Conservation (phyloP, 2,888 invertebrate genomes). For the Ennomos erosarius region DNA sequence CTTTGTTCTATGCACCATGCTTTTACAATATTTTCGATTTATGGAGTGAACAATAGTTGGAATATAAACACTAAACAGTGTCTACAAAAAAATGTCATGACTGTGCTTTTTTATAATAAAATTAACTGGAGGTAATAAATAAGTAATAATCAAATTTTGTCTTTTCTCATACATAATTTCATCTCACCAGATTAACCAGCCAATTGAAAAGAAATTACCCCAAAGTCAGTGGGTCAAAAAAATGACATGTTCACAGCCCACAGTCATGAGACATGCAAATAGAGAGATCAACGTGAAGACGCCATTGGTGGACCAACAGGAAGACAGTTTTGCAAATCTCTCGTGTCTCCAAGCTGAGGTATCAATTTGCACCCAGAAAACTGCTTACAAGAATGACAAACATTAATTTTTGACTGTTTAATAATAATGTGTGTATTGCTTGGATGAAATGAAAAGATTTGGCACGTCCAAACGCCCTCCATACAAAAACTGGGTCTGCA, state of each 20-base stretch:
- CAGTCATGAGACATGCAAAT: conserved; percentile 64
- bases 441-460: too few relatives aligned
- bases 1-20: too few relatives aligned
- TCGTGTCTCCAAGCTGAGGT: conserved; percentile 68
- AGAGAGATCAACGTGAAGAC: conserved; percentile 56
- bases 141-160: conserved; percentile 1
- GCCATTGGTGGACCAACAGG: conserved; percentile 40
- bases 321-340: conserved; percentile 66
- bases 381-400: conserved; percentile 55
- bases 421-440: too few relatives aligned
- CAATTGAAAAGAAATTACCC: conserved; percentile 60
- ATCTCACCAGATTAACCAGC: conserved; percentile 58
- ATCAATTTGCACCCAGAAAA: conserved; percentile 65
- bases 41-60: too few relatives aligned
- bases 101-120: too few relatives aligned
- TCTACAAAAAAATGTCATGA: too few relatives aligned
- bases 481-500: too few relatives aligned
- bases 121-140: too few relatives aligned
- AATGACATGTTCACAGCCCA: conserved; percentile 58
- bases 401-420: conserved; percentile 7
- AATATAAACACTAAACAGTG: too few relatives aligned
- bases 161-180: conserved; percentile 2
- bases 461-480: too few relatives aligned
- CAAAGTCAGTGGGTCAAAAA: conserved; percentile 61
- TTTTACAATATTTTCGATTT: too few relatives aligned